A percentile compares a stretch with the other conserved stretches of the same genome.
Conservation (phyloP, 2,113 vertebrate species). For the Scartelaos histophorus region DNA sequence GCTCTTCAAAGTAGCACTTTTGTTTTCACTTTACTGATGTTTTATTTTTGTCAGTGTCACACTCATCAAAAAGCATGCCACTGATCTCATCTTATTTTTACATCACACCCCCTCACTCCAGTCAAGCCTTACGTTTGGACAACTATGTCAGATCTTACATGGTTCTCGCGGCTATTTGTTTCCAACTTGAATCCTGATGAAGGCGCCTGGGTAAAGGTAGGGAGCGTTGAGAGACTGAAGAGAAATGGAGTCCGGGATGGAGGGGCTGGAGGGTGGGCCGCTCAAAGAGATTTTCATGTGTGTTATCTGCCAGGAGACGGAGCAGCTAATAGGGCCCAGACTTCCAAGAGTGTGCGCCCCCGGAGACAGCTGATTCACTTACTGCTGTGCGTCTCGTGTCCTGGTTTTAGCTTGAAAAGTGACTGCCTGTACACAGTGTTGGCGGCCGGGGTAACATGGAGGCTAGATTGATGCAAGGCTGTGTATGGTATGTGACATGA, state of each 20-base stretch:
- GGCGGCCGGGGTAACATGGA: constrained; percentile 1
- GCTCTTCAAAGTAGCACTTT: background rate
- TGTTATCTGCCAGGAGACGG: constrained; percentile 58
- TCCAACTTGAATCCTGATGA: constrained; percentile 63
- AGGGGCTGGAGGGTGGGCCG: constrained; percentile 57
- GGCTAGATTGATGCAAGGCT: constrained; percentile 12
- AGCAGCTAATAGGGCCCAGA: constrained; percentile 62
- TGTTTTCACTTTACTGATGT: constrained; percentile 51
- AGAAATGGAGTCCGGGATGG: constrained; percentile 58
- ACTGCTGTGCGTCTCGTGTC: constrained; percentile 35
- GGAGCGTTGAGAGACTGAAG: constrained; percentile 18
- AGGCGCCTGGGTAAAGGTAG: constrained; percentile 29
- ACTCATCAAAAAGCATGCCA: constrained; percentile 60
- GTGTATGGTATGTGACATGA: constrained; percentile 7
- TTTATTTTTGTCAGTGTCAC: constrained; percentile 63
- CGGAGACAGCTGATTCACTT: constrained; percentile 63
- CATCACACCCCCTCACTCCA: constrained; percentile 12
- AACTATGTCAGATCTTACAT: background rate
- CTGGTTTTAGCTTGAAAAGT: constrained; percentile 36
- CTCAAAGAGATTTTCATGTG: constrained; percentile 69
- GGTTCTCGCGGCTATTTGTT: constrained; percentile 47
- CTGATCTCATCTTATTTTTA: constrained; percentile 16
- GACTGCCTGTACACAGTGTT: constrained; percentile 19
- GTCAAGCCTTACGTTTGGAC: constrained; percentile 16
- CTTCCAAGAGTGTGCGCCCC: constrained; percentile 37